These are phyloP conservation scores for Cassiopea xamachana DNA, from an alignment of 30 jellyfish, hydroid and myxozoan genomes.

Conservation along the genomic window DNA sequence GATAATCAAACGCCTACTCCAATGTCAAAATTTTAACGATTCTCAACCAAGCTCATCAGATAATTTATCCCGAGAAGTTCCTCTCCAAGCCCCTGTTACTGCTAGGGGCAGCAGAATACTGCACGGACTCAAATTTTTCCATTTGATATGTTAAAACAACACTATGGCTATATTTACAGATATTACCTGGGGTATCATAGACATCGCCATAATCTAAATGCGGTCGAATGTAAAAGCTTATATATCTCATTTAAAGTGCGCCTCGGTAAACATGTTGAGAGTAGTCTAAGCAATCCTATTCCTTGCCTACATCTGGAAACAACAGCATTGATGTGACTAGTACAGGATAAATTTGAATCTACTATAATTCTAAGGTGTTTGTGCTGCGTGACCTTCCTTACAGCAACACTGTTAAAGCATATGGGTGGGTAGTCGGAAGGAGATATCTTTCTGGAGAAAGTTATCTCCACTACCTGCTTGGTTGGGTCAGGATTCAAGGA, in stretches of 20 bases:
- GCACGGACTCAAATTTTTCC: not conserved
- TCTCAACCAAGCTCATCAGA: not conserved
- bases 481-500: too few species aligned
- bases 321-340: not conserved
- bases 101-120: not conserved
- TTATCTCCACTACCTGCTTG: too few species aligned
- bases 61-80: not conserved
- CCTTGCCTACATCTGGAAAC: not conserved
- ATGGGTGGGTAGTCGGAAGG: not conserved
- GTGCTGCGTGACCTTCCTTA: not conserved
- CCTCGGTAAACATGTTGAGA: not conserved
- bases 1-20: too few species aligned
- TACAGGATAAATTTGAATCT: not conserved
- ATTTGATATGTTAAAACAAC: too few species aligned
- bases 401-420: not conserved
- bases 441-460: not conserved
- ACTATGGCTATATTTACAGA: not conserved
- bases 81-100: conserved; percentile 17
- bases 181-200: not conserved
- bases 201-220: conserved; percentile 1
- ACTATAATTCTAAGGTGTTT: not conserved
- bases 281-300: not conserved
- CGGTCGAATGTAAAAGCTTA: not conserved
- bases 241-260: not conserved
- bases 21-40: not conserved